Percentiles rank a stretch among this genome's conserved stretches.
phyloP scores from a whole-genome alignment of 2,888 invertebrate genomes.

The Eudasyphora cyanicolor region DNA sequence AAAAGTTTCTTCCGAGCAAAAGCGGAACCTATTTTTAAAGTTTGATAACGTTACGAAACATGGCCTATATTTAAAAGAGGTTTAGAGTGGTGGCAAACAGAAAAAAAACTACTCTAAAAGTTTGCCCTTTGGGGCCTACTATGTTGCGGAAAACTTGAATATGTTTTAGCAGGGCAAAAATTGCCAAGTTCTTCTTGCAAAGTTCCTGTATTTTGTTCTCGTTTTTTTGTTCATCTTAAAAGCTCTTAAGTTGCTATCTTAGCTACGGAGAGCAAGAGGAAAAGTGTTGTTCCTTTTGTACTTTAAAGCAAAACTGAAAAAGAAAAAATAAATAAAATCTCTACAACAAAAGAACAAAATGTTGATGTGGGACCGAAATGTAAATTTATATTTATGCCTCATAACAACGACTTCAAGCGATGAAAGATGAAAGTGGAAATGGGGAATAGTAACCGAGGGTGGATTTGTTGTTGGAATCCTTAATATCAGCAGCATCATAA shows the following conservation, averaged over 20 bases:
- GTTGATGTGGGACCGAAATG: neutral
- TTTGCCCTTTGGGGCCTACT: neutral
- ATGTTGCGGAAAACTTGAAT: neutral
- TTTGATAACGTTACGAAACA: conserved; percentile 2
- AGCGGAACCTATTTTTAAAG: neutral
- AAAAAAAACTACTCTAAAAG: neutral
- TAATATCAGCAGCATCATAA: neutral
- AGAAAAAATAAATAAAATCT: neutral
- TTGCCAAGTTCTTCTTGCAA: neutral
- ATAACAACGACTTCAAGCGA: neutral
- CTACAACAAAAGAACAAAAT: neutral
- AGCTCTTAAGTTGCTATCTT: conserved; percentile 1
- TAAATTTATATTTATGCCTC: neutral
- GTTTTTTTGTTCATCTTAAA: neutral
- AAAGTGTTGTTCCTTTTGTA: neutral
- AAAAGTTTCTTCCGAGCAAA: neutral
- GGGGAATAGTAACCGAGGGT: neutral
- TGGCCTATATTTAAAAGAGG: neutral
- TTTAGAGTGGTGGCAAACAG: neutral
- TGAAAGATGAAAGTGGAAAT: neutral
- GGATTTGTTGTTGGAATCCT: neutral
- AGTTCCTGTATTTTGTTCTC: neutral
- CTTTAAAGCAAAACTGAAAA: neutral
- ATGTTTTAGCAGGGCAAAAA: neutral
- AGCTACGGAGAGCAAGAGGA: neutral